Base-by-base conservation (phyloP, 2,888 invertebrate species). In the Spisula subtruncata region DNA sequence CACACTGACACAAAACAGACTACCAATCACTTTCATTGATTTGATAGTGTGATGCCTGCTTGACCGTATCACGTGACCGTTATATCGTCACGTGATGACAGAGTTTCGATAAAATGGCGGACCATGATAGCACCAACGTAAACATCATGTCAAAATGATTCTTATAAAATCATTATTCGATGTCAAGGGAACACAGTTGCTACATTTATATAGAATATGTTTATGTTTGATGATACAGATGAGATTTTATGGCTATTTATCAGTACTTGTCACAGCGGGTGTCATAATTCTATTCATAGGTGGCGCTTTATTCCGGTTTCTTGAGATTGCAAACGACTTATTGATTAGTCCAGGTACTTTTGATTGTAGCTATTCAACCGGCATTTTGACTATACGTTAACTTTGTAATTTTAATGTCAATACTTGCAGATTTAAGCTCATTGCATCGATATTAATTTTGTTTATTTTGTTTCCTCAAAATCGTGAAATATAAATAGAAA, bases 21-120 rank as follows among this genome's bases (percentile, higher is more conserved):
- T 20, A 71, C 83, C 89, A 89, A 89, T 89, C 88, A 88, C 85
- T 51, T 10, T 12, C 56, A 82, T 84, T 88, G 85, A 88, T 85
- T 75, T 82, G 82, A 75, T 82, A 75, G 82, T 75, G 79, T 86
- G 89, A 80, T 54, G 35, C 82, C 85, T 89, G 89, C 80, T 80
- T 79, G 54, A 56, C 80, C 54, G 46, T 79, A 80, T 54, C 85
- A 85, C 56, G 79, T 85, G 85, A 83, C 87, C 87, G 87, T 88
- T 88, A 83, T 83, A 82, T 84, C 79, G 56, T 83, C 83, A 83
- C 60, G 81, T 80, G 87, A 81, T 80, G 87, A 80, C 41, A 46
- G 83, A 88, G 18, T 54, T 14, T 79, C 41, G 83, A 87, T 87
- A 87, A 87, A 87, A 83, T 88, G 87, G 66, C 66, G 56, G 84